Evolutionary conservation across 1,140 invertebrate genomes (phyloP), one percentile per base, ranked within the genome.

Genomic region (Pemphigus obesinymphae): DNA sequence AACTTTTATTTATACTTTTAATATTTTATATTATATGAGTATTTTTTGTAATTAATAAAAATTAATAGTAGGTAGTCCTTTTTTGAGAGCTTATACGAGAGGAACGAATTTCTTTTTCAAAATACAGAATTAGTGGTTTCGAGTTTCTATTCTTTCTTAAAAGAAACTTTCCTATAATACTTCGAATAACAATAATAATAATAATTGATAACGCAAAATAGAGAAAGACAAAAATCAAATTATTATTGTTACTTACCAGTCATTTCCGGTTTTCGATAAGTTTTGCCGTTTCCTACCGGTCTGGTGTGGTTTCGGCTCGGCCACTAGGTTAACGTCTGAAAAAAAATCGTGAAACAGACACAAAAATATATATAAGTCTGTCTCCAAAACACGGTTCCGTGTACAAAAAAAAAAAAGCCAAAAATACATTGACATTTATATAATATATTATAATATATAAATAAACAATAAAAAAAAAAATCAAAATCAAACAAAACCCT

Each of bases 251-350:
- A 90, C 91, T 92, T 86, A 94, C 93, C 92, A 93, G 86, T 94
- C 93, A 87, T 93, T 93, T 86, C 92, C 92, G 55, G 92, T 93
- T 89, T 94, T 93, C 83, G 91, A 89, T 82, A 93, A 89, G 87
- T 93, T 94, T 86, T 93, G 92, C 82, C 93, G 88, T 86, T 94
- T 94, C 83, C 93, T 89, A 83, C 92, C 92, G 73, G 92, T 93
- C 88, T 94, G 93, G 87, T 94, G 93, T 66, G 92, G 91, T 87
- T 94, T 94, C 40, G 93, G 93, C 86, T 94, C 93, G 26, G 93
- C 92, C 53, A 94, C 93, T 92, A 94, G 92, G 87, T 94, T 94
- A 40, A 93, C 92, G 89, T 93, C 92, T 93, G 88, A 66, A 91
- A 91, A 86, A 80, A 63, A 80, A 80, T 61, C n/a, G 76, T 80